Base-by-base conservation (phyloP, 1,140 invertebrate species). In the Drosophila micromelanica region DNA sequence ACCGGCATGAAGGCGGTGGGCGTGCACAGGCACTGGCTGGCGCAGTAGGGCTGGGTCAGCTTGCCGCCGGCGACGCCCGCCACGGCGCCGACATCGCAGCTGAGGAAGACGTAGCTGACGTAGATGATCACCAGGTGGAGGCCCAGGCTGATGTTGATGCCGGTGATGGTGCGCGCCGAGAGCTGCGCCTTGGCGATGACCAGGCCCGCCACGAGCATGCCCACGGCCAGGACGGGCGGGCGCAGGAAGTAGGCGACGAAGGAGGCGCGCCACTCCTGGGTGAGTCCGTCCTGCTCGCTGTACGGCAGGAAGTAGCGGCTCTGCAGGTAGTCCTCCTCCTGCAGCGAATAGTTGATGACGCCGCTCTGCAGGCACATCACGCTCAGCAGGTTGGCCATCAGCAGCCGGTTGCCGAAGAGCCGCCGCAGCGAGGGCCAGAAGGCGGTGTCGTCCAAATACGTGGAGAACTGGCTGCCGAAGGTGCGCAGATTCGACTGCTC, bases 1-100 rank as follows among this genome's bases (percentile, higher is more conserved):
- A 96, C 93, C 1, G 96, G 96, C 52, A 94, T 93, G 73, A 96
- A 96, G 65, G 56, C 93, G 30, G 93, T 93, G 13, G 93, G 87
- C 1, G 92, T 93, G 87, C 95, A 96, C 13, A 93, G 89, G 77
- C 96, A 96, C 17, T 94, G 71, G 37, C 76, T 89, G 80, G 95
- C 95, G 78, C 95, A 96, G 23, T 92, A 93, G 27, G 90, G 92
- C n/a, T 92, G 82, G 1, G 92, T 80, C 0, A 93, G 92, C 76
- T 90, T 92, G 46, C 93, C 90, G 2, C 92, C 90, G 27, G 91
- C 89, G n/a, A 94, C 92, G 0, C 90, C 69, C 0, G 82, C 81
- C 59, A 93, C 93, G 2, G 93, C 76, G 54, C 90, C 90, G 3
- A 91, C 90, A 17, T 91, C 90, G 71, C 96, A 96, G 38, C 93